Base-by-base conservation (phyloP, 2,888 invertebrate genomes). In the Luperina nickerlii region DNA sequence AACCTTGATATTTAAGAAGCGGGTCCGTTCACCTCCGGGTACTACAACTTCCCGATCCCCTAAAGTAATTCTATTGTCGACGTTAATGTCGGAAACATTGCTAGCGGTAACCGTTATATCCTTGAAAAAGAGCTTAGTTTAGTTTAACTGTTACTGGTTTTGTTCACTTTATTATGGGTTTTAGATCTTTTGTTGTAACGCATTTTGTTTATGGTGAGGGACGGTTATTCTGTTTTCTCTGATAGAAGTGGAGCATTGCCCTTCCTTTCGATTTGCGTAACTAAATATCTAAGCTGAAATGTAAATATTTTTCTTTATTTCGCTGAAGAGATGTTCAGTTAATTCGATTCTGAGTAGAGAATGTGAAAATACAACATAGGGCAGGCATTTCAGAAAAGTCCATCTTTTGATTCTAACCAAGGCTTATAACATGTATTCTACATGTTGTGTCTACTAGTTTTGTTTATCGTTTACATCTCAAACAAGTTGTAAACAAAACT, bases 1-100 rank as follows among this genome's bases (percentile, higher is more conserved):
- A 48, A 57, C 27, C 27, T 78, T 78, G 62, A 62, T n/a, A 62
- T 15, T 62, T 24, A 27, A 27, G 13, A 42, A 20, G 1, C 32
- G n/a, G 24, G 27, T 51, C 7, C 11, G 24, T 70, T 76, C 57
- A 76, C 76, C 77, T 54, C 66, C 24, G n/a, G 32, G 38, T 20
- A 62, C 4, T 32, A 51, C 32, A 62, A 77, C 2, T 77, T 70
- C 1, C 32, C n/a, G 45, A 42, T 38, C 1, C 24, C 45, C 60
- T 82, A 70, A 69, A 79, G 62, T 66, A 70, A 82, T 66, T 84
- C 70, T 78, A 74, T 70, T 62, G 71, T 62, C 32, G 48, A 48
- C 72, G 32, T 79, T 68, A 84, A 80, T 32, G 74, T 68, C 24
- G 15, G 48, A 62, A 63, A 73, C 27, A 76, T 45, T 27, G 66